Percentiles rank a stretch among this genome's conserved stretches.
phyloP scores from a whole-genome alignment of 1,140 invertebrate genomes.

The Bicyclus anynana region DNA sequence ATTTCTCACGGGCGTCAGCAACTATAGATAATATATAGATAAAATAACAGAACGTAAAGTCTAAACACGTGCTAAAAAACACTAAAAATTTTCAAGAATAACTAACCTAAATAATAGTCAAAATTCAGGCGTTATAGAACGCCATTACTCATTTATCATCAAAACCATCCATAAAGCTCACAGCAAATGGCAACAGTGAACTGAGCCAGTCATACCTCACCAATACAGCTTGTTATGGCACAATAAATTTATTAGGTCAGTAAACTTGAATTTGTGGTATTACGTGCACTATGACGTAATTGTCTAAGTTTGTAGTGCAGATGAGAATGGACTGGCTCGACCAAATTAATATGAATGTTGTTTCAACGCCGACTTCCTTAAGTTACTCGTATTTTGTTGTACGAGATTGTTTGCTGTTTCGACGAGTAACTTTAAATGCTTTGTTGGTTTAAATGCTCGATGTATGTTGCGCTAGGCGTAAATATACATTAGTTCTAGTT shows the following conservation, averaged over 20 bases:
- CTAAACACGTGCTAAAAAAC: too few relatives aligned
- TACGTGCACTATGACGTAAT: constrained; percentile 47
- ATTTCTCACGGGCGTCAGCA: too few relatives aligned
- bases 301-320: constrained; percentile 42
- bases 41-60: too few relatives aligned
- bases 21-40: too few relatives aligned
- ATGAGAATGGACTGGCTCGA: constrained; percentile 34
- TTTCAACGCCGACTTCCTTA: constrained; percentile 20
- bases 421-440: neutral
- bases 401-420: constrained; percentile 9
- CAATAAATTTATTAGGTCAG: constrained; percentile 72
- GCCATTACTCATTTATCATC: neutral
- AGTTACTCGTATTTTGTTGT: constrained; percentile 13
- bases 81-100: too few relatives aligned
- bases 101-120: too few relatives aligned
- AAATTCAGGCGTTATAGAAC: neutral
- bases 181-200: constrained; percentile 39
- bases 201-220: constrained; percentile 48
- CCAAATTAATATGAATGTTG: constrained; percentile 33
- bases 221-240: constrained; percentile 66
- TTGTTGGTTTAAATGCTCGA: neutral
- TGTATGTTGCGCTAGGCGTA: neutral
- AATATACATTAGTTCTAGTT: too few relatives aligned
- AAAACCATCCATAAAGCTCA: neutral
- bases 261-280: constrained; percentile 64